phyloP scores from a whole-genome alignment of 2,888 invertebrate genomes.

The Drosophila barbarae region DNA sequence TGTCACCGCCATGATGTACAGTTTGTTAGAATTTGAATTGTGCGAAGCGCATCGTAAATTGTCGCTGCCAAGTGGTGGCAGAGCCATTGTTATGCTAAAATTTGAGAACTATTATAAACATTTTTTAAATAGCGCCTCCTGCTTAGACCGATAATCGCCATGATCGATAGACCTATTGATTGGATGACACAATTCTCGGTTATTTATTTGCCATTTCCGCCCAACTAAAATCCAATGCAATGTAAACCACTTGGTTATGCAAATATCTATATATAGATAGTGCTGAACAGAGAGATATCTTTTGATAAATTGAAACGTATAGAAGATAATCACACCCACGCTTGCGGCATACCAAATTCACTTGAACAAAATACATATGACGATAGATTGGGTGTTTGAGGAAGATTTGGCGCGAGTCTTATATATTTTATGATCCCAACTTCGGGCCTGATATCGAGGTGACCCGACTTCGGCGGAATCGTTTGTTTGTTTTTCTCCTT shows the following conservation, averaged over 20 bases:
- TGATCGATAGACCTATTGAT: background rate
- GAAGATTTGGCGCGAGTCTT: slow-evolving; percentile 65
- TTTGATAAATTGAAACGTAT: slow-evolving; percentile 18
- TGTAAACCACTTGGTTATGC: slow-evolving; percentile 69
- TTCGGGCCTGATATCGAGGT: slow-evolving; percentile 48
- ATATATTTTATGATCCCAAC: slow-evolving; percentile 19
- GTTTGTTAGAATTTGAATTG: slow-evolving; percentile 78
- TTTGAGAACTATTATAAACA: background rate
- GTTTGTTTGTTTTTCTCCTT: slow-evolving; percentile 44
- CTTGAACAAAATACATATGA: slow-evolving; percentile 56
- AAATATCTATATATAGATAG: slow-evolving; percentile 41
- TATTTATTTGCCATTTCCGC: slow-evolving; percentile 52
- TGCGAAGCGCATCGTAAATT: slow-evolving; percentile 76
- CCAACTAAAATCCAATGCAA: slow-evolving; percentile 41
- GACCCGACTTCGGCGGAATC: slow-evolving; percentile 56
- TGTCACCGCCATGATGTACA: slow-evolving; percentile 75
- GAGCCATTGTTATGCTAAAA: background rate
- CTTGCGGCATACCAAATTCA: slow-evolving; percentile 52
- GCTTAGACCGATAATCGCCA: background rate
- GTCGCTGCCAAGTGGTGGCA: slow-evolving; percentile 33
- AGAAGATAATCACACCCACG: slow-evolving; percentile 57
- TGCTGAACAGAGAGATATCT: slow-evolving; percentile 14
- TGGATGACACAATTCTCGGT: slow-evolving; percentile 54
- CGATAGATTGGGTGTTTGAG: slow-evolving; percentile 48
- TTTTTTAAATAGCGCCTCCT: background rate